Evolutionary conservation across 1,140 invertebrate genomes (phyloP).

Genomic region (Phthorimaea operculella): DNA sequence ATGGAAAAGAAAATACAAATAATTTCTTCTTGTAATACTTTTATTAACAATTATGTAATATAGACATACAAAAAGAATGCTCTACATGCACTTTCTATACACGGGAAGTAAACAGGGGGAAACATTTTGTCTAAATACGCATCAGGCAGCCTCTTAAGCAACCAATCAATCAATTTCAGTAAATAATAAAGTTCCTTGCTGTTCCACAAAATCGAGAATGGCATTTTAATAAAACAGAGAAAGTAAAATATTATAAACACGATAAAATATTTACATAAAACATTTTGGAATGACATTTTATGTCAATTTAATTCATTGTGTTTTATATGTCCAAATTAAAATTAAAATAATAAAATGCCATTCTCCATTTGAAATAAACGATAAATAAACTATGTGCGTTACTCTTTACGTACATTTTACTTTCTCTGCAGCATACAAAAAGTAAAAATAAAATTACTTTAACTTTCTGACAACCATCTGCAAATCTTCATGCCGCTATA

Average conservation of each 20-base stretch:
- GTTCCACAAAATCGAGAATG: slow-evolving; percentile 24
- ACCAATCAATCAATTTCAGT: too few relatives aligned
- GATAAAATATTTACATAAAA: not conserved
- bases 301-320: slow-evolving; percentile 4
- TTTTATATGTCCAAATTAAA: not conserved
- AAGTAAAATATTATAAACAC: slow-evolving; percentile 26
- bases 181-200: too few relatives aligned
- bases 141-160: too few relatives aligned
- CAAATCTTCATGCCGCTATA: slow-evolving; percentile 25
- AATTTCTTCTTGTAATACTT: too few relatives aligned
- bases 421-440: slow-evolving; percentile 54
- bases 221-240: slow-evolving; percentile 42
- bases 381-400: not conserved
- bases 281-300: slow-evolving; percentile 2
- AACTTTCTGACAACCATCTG: not conserved
- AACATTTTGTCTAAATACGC: too few relatives aligned
- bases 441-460: slow-evolving; percentile 1
- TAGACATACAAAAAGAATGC: too few relatives aligned
- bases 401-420: slow-evolving; percentile 48
- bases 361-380: slow-evolving; percentile 22
- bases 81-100: too few relatives aligned
- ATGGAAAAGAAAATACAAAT: too few relatives aligned
- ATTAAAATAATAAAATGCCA: slow-evolving; percentile 34
- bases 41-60: too few relatives aligned
- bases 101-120: too few relatives aligned